These are phyloP conservation scores for Oreochromis spilurus DNA, from an alignment of 2,113 vertebrate species.

Conservation along the genomic window DNA sequence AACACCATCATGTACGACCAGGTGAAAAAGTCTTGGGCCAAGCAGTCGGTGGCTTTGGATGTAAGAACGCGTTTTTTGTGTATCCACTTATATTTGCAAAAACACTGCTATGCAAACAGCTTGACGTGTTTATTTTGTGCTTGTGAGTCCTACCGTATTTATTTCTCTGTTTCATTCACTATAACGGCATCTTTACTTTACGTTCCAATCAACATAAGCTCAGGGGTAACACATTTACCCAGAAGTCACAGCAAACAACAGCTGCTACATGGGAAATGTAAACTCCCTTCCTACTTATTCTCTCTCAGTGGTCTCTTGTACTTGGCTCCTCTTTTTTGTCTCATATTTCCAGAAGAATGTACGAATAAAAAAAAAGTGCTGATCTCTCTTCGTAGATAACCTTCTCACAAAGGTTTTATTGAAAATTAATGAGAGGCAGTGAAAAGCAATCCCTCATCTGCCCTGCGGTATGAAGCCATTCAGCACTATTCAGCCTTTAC, in stretches of 20 bases:
- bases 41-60: conserved; percentile 97
- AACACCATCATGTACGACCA: conserved; percentile 99
- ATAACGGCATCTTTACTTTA: background rate
- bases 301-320: conserved; percentile 15
- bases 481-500: conserved; percentile 40
- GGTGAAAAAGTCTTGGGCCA: conserved; percentile 99
- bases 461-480: conserved; percentile 30
- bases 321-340: conserved; percentile 19
- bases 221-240: conserved; percentile 12
- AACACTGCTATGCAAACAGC: background rate
- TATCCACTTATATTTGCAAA: background rate
- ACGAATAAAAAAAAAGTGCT: conserved; percentile 55
- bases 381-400: conserved; percentile 51
- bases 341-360: conserved; percentile 41
- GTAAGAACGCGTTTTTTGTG: conserved; percentile 72
- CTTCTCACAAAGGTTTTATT: conserved; percentile 53
- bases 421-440: conserved; percentile 53
- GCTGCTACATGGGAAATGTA: conserved; percentile 6
- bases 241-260: conserved; percentile 6
- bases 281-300: background rate
- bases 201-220: background rate
- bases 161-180: conserved; percentile 2
- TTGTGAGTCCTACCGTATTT: background rate
- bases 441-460: conserved; percentile 60
- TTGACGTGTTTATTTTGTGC: background rate